These are phyloP conservation scores for Aleiodes alternator DNA, from an alignment of 2,888 invertebrate species.

Conservation along the genomic window DNA sequence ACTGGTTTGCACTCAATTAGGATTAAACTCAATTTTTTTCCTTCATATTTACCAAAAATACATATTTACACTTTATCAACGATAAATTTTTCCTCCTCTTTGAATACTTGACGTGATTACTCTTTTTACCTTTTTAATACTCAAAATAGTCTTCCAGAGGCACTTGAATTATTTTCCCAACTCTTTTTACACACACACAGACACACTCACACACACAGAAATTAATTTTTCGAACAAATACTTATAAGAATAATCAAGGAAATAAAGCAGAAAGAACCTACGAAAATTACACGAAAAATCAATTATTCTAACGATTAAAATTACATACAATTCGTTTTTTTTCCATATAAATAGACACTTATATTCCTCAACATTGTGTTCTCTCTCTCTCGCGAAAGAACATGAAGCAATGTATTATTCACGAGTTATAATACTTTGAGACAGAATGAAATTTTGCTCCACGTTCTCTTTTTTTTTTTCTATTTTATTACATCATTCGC, in stretches of 20 bases:
- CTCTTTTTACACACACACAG: background rate
- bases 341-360: conserved; percentile 4
- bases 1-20: conserved; percentile 10
- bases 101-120: background rate
- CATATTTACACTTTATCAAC: background rate
- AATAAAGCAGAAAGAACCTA: background rate
- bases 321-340: conserved; percentile 1
- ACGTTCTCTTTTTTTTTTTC: background rate
- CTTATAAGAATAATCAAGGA: background rate
- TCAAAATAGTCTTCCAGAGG: conserved; percentile 22
- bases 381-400: conserved; percentile 16
- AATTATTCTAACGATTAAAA: background rate
- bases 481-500: conserved; percentile 8
- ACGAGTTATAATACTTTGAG: conserved; percentile 4
- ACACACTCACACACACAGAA: background rate
- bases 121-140: conserved; percentile 2
- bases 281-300: too few relatives aligned
- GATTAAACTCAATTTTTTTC: conserved; percentile 4
- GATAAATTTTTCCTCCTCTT: conserved; percentile 2
- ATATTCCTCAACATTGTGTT: background rate
- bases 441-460: conserved; percentile 1
- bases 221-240: conserved; percentile 7
- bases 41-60: background rate
- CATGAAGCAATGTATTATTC: background rate
- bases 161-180: conserved; percentile 13